Percentiles rank a stretch among this genome's conserved stretches.
Evolutionary conservation across 2,113 vertebrate genomes (phyloP).

Genomic region (Talpa occidentalis): DNA sequence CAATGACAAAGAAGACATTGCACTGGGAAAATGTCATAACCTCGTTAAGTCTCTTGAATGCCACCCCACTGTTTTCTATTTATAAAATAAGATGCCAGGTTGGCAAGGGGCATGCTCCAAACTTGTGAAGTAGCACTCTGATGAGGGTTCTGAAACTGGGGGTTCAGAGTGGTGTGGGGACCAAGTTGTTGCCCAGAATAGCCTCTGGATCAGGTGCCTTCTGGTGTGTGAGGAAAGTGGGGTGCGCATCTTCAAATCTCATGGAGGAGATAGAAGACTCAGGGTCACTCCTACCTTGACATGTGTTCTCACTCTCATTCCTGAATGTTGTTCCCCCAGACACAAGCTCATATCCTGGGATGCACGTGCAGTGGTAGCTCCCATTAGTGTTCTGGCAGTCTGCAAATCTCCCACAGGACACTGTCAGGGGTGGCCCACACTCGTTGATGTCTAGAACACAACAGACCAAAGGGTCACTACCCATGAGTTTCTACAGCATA

Average conservation of each 20-base stretch:
- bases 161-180: background rate
- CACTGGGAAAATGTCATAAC: fast-evolving
- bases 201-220: background rate
- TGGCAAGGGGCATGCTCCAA: no score
- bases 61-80: background rate
- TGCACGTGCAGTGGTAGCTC: background rate
- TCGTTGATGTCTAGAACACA: slow-evolving; percentile 44
- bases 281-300: background rate
- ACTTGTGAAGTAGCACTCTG: background rate
- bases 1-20: background rate
- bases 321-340: background rate
- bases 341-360: fast-evolving
- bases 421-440: background rate
- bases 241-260: no score
- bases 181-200: background rate
- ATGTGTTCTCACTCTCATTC: fast-evolving
- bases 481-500: background rate
- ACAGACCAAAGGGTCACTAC: background rate
- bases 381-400: background rate
- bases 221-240: background rate
- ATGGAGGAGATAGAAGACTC: background rate
- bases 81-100: background rate
- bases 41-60: background rate
- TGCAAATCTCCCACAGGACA: background rate
- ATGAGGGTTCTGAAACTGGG: background rate